Percentiles rank a stretch among this genome's conserved stretches.
phyloP scores from a whole-genome alignment of 2,113 vertebrate genomes.

The Thamnaconus septentrionalis region DNA sequence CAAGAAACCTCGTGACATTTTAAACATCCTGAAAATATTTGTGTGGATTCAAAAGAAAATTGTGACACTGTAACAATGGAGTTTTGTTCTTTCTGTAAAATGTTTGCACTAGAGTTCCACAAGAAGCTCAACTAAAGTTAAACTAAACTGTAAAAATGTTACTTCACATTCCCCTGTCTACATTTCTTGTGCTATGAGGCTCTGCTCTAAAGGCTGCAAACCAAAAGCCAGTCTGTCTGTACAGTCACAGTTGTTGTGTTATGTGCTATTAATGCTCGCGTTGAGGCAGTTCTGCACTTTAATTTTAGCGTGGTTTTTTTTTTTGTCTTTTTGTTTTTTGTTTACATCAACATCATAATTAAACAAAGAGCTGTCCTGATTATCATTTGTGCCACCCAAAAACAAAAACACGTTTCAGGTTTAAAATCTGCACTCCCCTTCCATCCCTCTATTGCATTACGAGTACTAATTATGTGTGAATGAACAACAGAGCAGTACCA shows the following conservation, averaged over 20 bases:
- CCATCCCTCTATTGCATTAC: neutral
- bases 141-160: neutral
- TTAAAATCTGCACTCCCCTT: neutral
- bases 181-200: slow-evolving; percentile 40
- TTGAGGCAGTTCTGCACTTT: slow-evolving; percentile 38
- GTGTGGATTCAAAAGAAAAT: no score
- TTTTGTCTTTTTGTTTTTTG: no score
- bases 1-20: slow-evolving; percentile 27
- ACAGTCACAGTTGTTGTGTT: slow-evolving; percentile 53
- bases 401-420: no score
- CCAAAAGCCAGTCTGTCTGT: slow-evolving; percentile 33
- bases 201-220: slow-evolving; percentile 25
- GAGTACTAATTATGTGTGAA: no score
- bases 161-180: slow-evolving; percentile 58
- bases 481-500: slow-evolving; percentile 30
- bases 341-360: no score
- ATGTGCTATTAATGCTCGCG: slow-evolving; percentile 37
- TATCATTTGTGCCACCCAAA: no score
- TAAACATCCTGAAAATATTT: slow-evolving; percentile 12
- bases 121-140: slow-evolving; percentile 6
- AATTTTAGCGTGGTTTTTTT: neutral
- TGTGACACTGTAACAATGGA: neutral
- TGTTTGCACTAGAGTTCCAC: slow-evolving; percentile 4
- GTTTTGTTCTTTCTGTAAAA: slow-evolving; percentile 2
- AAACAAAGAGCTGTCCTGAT: no score